Conservation (phyloP, 2,888 invertebrate genomes). For the Agonopterix heracliana region DNA sequence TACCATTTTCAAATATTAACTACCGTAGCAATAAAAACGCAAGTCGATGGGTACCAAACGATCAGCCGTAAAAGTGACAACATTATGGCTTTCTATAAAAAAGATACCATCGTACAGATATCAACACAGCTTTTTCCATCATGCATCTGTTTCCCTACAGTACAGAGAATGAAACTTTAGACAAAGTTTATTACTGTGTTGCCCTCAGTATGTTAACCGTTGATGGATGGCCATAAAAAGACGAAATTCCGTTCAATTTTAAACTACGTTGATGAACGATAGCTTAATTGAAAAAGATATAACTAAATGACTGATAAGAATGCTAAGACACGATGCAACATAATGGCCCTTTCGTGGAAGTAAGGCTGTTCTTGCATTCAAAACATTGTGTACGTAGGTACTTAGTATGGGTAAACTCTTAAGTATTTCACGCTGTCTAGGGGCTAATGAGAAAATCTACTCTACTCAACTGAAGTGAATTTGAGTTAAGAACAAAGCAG, state of each 20-base stretch:
- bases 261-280: neutral
- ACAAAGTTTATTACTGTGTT: too few relatives aligned
- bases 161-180: too few relatives aligned
- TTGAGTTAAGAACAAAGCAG: too few relatives aligned
- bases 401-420: too few relatives aligned
- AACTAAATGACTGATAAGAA: too few relatives aligned
- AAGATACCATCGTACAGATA: constrained; percentile 12
- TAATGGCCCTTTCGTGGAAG: neutral
- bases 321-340: neutral
- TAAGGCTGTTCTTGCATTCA: too few relatives aligned
- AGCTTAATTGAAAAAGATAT: constrained; percentile 4
- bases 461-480: constrained; percentile 11
- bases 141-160: neutral
- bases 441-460: constrained; percentile 30
- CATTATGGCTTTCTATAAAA: constrained; percentile 29
- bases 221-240: too few relatives aligned
- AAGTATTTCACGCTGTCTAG: constrained; percentile 12
- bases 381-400: too few relatives aligned
- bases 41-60: constrained; percentile 23
- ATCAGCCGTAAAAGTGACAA: constrained; percentile 35
- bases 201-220: too few relatives aligned
- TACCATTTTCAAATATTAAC: too few relatives aligned
- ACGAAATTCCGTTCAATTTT: too few relatives aligned
- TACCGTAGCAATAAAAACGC: too few relatives aligned
- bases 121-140: neutral